phyloP scores from a whole-genome alignment of 2,888 invertebrate genomes.

The Bedellia somnulentella region DNA sequence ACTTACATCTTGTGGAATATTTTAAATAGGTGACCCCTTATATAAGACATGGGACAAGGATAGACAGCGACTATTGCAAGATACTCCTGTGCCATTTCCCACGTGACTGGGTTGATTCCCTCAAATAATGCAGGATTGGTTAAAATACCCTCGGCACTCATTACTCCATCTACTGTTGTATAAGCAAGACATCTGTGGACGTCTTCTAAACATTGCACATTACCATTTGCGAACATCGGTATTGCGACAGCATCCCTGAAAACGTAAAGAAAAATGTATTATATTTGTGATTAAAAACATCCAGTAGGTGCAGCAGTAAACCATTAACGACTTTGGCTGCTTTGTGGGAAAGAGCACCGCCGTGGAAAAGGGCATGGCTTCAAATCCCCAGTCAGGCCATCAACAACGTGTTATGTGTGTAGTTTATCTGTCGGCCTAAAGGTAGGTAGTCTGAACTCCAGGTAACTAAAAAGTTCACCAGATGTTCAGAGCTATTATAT shows the following conservation, averaged over 20 bases:
- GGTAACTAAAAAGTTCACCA: too few species aligned
- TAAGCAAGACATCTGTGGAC: constrained; percentile 78
- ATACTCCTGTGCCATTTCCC: constrained; percentile 90
- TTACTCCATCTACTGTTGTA: constrained; percentile 85
- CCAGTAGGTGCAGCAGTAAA: neutral
- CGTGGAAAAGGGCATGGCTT: too few species aligned
- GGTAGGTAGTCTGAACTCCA: too few species aligned
- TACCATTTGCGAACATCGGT: constrained; percentile 97
- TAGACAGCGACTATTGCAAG: constrained; percentile 77
- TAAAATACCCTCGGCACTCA: constrained; percentile 95
- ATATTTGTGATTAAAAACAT: neutral
- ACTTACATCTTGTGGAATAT: constrained; percentile 91
- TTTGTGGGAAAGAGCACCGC: too few species aligned
- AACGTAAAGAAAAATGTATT: constrained; percentile 12
- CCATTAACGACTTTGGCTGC: neutral
- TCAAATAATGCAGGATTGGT: constrained; percentile 95
- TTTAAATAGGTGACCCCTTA: constrained; percentile 95
- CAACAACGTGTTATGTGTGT: too few species aligned
- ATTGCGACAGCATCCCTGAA: constrained; percentile 80
- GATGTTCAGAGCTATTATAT: too few species aligned
- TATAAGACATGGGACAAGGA: constrained; percentile 87
- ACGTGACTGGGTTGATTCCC: constrained; percentile 75
- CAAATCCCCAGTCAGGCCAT: too few species aligned
- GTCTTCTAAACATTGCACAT: constrained; percentile 90
- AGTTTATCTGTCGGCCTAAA: too few species aligned